Evolutionary conservation across 2,113 vertebrate species (phyloP).

Genomic region (Phainopepla nitens): DNA sequence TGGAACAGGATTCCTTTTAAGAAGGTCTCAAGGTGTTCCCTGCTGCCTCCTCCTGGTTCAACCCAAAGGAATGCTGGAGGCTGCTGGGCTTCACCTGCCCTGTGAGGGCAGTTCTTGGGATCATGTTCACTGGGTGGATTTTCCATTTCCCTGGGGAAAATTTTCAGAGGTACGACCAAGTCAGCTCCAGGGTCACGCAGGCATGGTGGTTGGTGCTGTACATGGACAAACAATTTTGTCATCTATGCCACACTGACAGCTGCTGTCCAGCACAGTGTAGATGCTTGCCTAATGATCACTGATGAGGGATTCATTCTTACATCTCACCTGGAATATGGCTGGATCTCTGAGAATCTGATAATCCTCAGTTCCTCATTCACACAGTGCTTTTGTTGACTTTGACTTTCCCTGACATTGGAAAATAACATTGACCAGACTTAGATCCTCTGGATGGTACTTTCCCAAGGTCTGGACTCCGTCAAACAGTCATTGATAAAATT

Average conservation of each 20-base stretch:
- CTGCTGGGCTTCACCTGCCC: neutral
- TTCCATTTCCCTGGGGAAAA: neutral
- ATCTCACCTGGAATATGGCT: neutral
- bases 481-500: neutral
- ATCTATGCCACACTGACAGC: neutral
- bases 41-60: neutral
- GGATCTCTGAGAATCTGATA: neutral
- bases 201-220: neutral
- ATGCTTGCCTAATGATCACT: neutral
- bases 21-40: neutral
- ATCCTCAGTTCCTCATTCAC: neutral
- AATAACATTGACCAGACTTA: neutral
- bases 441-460: neutral
- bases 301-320: neutral
- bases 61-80: neutral
- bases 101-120: neutral
- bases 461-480: neutral
- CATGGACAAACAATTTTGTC: neutral
- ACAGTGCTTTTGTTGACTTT: neutral
- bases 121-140: neutral
- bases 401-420: neutral
- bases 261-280: neutral
- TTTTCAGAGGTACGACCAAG: accelerated
- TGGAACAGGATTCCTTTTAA: neutral
- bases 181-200: neutral